Base-by-base conservation (phyloP, 2,113 vertebrate genomes). In the Psettodes erumei region DNA sequence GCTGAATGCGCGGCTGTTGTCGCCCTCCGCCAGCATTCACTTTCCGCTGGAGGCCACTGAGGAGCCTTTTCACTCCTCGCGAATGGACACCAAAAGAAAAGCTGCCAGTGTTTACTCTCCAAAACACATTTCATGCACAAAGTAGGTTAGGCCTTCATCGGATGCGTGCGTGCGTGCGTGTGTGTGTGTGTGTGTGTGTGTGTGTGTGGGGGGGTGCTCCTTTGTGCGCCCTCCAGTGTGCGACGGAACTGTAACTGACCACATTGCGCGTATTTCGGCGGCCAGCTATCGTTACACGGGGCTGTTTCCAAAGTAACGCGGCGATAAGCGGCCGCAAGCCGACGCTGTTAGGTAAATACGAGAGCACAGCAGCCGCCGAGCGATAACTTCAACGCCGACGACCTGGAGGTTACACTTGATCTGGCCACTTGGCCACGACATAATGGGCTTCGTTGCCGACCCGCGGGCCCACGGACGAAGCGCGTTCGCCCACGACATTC, bases 1-100 rank as follows among this genome's bases (percentile, higher is more conserved):
- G 71, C 69, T 91, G 89, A 93, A 92, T 88, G 79, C 86, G 59
- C 59, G 83, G 75, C 86, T 88, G 90, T 76, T 77, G 84, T 88
- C 85, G 35, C 83, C 82, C 82, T 76, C 60, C 83, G 87, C 80
- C 84, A 87, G 77, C 79, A 86, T 88, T 88, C 82, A 87, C 61
- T 73, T 82, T 86, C 75, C 69, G 71, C 85, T 80, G 83, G 82
- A 79, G 87, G 82, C 85, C 88, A 86, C 87, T 78, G 70, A 86
- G 84, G 69, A 75, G 73, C 65, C 85, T 82, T 87, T 89, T 85
- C 80, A 87, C 82, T 80, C 81, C 58, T 73, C 79, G 84, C 83
- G 86, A 86, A 88, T 42, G 59, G 62, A 48, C 75, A 75, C 45
- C 69, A 61, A 63, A 62, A 61, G 60, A 68, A 47, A 62, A 77